phyloP scores from a whole-genome alignment of 2,797 vertebrate genomes.

The Taenioides sp. region DNA sequence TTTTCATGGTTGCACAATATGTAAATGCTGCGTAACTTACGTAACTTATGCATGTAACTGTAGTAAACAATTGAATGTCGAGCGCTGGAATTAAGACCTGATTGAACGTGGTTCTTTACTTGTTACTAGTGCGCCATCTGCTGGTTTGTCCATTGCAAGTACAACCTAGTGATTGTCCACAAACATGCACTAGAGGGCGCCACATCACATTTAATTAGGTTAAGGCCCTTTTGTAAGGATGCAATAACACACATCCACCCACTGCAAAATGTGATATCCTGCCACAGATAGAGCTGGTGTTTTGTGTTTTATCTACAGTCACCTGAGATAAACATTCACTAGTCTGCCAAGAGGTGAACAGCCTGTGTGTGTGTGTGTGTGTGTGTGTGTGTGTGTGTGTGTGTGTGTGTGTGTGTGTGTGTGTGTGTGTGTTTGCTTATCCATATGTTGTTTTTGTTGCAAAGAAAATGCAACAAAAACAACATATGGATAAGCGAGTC shows the following conservation, averaged over 20 bases:
- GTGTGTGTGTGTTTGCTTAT: neutral
- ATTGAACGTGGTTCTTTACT: constrained; percentile 12
- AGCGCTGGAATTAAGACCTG: too few species aligned
- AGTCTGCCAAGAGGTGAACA: constrained; percentile 12
- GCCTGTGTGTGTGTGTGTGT: neutral
- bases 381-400: neutral
- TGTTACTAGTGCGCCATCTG: constrained; percentile 64
- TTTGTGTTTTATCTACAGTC: constrained; percentile 18
- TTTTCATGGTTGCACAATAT: neutral
- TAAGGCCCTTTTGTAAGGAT: neutral
- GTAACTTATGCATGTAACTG: too few species aligned
- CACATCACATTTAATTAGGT: constrained; percentile 8
- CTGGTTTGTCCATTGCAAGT: constrained; percentile 44
- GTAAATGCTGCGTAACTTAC: neutral
- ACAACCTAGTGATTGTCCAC: neutral
- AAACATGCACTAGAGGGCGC: constrained; percentile 39
- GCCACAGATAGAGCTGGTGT: constrained; percentile 18
- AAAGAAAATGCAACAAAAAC: constrained; percentile 33
- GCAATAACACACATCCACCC: neutral
- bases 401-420: neutral
- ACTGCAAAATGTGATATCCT: neutral
- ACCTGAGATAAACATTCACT: constrained; percentile 27
- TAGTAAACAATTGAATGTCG: too few species aligned
- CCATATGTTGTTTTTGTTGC: too few species aligned
- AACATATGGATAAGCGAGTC: constrained; percentile 7